A percentile compares a stretch with the other conserved stretches of the same genome.
Conservation (phyloP, 2,888 invertebrate species). For the Sinohyriopsis cumingii region DNA sequence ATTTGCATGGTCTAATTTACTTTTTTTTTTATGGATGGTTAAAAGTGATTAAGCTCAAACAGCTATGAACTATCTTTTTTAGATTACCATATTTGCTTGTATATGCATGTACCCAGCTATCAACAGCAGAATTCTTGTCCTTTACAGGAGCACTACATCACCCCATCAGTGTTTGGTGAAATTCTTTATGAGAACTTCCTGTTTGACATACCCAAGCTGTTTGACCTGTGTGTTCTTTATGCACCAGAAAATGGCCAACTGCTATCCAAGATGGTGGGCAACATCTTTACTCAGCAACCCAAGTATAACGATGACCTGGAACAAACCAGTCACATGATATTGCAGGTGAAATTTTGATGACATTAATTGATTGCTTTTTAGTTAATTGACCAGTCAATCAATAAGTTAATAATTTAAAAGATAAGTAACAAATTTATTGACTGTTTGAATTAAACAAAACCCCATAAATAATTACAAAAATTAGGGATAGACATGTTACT, state of each 20-base stretch:
- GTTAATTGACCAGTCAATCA: too few species aligned
- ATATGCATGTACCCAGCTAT: background rate
- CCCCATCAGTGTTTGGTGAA: slow-evolving; percentile 79
- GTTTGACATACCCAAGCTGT: slow-evolving; percentile 86
- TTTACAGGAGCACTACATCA: slow-evolving; percentile 74
- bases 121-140: background rate
- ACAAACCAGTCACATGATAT: slow-evolving; percentile 63
- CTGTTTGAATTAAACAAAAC: background rate
- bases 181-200: slow-evolving; percentile 86
- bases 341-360: slow-evolving; percentile 55
- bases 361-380: background rate
- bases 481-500: too few species aligned
- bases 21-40: too few species aligned
- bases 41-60: too few species aligned
- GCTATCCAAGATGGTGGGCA: slow-evolving; percentile 79
- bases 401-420: background rate
- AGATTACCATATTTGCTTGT: too few species aligned
- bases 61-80: too few species aligned
- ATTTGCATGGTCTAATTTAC: too few species aligned
- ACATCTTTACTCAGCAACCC: slow-evolving; percentile 80
- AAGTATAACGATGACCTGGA: slow-evolving; percentile 78
- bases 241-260: slow-evolving; percentile 79
- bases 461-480: too few species aligned
- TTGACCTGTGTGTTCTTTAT: slow-evolving; percentile 85
- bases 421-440: background rate